Evolutionary conservation across 2,888 invertebrate genomes (phyloP).

Genomic region (Neoitamus cyanurus): DNA sequence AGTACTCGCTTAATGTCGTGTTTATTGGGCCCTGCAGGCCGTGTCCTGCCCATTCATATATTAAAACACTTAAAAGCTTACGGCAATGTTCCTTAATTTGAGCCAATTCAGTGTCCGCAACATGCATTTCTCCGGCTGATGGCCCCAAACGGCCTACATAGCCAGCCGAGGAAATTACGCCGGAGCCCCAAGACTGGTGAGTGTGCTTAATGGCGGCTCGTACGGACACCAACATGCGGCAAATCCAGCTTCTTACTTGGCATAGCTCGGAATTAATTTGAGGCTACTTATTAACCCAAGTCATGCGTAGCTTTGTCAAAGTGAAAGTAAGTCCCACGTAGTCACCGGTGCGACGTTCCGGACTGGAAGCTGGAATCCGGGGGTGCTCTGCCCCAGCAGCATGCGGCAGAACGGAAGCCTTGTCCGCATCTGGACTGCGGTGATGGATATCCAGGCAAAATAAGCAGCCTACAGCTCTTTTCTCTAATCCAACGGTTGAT

Average conservation of each 20-base stretch:
- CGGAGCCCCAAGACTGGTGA: background rate
- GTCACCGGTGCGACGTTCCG: background rate
- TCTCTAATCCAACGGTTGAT: conserved; percentile 37
- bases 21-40: background rate
- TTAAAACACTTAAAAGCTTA: conserved; percentile 26
- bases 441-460: conserved; percentile 31
- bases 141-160: background rate
- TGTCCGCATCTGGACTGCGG: conserved; percentile 8
- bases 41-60: background rate
- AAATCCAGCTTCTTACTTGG: conserved; percentile 19
- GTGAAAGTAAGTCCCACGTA: conserved; percentile 12
- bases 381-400: background rate
- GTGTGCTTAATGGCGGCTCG: conserved; percentile 22
- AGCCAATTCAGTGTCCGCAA: background rate
- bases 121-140: conserved; percentile 9
- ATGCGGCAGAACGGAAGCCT: background rate
- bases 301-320: conserved; percentile 40
- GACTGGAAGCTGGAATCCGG: background rate
- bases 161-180: background rate
- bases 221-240: background rate
- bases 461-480: conserved; percentile 31
- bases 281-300: conserved; percentile 37
- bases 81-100: conserved; percentile 20
- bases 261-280: conserved; percentile 29
- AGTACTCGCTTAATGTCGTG: background rate